Conservation (phyloP, 2,888 invertebrate species). For the Dromius quadrimaculatus region DNA sequence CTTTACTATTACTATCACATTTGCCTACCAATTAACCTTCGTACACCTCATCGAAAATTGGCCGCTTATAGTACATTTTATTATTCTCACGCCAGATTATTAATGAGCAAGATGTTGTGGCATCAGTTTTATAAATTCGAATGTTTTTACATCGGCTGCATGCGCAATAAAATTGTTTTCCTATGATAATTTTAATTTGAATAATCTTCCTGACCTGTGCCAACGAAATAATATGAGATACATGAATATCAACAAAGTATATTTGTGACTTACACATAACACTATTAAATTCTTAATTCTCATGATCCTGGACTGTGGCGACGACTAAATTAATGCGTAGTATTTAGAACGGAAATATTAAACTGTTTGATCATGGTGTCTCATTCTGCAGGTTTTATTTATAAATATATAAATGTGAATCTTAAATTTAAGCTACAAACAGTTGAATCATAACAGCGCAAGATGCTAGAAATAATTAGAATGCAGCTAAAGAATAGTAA, state of each 20-base stretch:
- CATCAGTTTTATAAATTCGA: neutral
- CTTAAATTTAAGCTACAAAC: neutral
- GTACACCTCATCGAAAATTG: slow-evolving; percentile 1
- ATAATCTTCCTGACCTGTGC: slow-evolving; percentile 25
- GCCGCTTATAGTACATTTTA: neutral
- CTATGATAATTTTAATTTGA: slow-evolving; percentile 19
- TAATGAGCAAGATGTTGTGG: neutral
- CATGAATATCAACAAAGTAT: slow-evolving; percentile 3
- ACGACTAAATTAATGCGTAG: slow-evolving; percentile 9
- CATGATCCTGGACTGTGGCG: slow-evolving; percentile 1
- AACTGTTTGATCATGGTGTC: slow-evolving; percentile 4
- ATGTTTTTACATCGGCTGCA: neutral
- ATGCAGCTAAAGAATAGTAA: too few species aligned
- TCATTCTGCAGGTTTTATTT: neutral
- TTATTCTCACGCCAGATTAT: neutral
- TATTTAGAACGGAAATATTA: slow-evolving; percentile 37
- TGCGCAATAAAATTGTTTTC: slow-evolving; percentile 29
- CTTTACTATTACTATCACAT: too few species aligned
- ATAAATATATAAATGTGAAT: neutral
- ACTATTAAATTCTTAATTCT: slow-evolving; percentile 24
- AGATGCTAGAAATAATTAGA: too few species aligned
- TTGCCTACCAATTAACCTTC: too few species aligned
- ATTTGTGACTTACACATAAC: neutral
- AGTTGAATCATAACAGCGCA: too few species aligned
- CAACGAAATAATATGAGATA: slow-evolving; percentile 12